Evolutionary conservation across 2,113 vertebrate genomes (phyloP).

Genomic region (Himantopus leucocephalus): DNA sequence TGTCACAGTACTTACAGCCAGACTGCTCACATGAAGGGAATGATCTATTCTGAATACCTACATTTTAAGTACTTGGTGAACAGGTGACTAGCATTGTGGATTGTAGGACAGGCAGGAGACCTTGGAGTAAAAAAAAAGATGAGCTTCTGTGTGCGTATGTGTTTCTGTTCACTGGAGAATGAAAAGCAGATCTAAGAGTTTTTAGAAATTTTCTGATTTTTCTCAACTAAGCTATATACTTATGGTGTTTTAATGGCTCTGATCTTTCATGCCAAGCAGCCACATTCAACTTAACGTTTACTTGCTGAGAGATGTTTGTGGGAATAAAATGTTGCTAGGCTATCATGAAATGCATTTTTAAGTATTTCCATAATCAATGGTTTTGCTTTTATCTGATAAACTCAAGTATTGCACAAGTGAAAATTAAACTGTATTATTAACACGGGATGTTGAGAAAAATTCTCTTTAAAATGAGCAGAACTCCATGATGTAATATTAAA

Average conservation of each 20-base stretch:
- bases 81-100: not conserved
- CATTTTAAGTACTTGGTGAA: not conserved
- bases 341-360: conserved; percentile 30
- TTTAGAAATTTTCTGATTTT: not conserved
- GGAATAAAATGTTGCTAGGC: conserved; percentile 48
- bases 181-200: not conserved
- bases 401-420: not conserved
- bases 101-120: not conserved
- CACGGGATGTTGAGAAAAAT: not conserved
- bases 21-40: not conserved
- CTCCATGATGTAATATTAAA: not conserved
- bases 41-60: not conserved
- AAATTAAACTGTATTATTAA: conserved; percentile 15
- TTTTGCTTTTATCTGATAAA: conserved; percentile 37
- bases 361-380: not conserved
- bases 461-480: not conserved
- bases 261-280: not conserved
- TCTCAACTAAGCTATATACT: not conserved
- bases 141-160: not conserved
- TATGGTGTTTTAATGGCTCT: conserved; percentile 35
- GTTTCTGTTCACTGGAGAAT: not conserved
- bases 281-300: not conserved
- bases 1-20: not conserved
- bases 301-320: conserved; percentile 22
- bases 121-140: not conserved